phyloP scores from a whole-genome alignment of 2,797 vertebrate species.

The Xerus rutilus region DNA sequence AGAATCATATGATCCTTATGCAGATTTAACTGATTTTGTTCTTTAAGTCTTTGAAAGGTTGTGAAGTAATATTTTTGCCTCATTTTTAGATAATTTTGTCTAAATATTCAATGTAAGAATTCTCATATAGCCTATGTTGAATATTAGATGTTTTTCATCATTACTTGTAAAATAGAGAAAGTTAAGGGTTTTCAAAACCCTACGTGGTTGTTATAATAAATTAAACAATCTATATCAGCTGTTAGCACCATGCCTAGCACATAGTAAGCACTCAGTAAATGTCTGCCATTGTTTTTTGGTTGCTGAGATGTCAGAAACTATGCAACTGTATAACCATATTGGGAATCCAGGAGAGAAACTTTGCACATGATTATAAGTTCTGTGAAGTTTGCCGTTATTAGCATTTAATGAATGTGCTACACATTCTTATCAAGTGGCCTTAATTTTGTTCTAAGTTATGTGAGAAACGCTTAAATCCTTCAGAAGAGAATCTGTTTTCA shows the following conservation, averaged over 20 bases:
- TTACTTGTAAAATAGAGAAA: not conserved
- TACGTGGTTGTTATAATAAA: not conserved
- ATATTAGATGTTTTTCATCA: not conserved
- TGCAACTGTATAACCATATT: not conserved
- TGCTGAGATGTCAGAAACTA: constrained; percentile 1
- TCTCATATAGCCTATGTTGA: not conserved
- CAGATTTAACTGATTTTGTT: not conserved
- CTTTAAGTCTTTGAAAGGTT: not conserved
- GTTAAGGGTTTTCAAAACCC: not conserved
- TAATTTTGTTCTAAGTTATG: constrained; percentile 2
- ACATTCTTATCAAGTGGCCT: not conserved
- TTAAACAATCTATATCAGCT: not conserved
- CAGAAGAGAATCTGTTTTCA: not conserved
- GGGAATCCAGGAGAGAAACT: not conserved
- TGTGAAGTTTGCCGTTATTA: constrained; percentile 6
- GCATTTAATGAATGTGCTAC: not conserved
- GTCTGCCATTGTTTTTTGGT: not conserved
- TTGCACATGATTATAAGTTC: not conserved
- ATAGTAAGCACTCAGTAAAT: not conserved
- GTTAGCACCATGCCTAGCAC: not conserved
- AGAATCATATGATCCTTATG: not conserved
- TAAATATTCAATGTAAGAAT: not conserved
- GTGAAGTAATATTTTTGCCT: not conserved
- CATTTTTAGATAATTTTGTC: constrained; percentile 14
- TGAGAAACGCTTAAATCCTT: not conserved